These are phyloP conservation scores for Zosterops hypoxanthus DNA, from an alignment of 2,113 vertebrate species.

Conservation along the genomic window DNA sequence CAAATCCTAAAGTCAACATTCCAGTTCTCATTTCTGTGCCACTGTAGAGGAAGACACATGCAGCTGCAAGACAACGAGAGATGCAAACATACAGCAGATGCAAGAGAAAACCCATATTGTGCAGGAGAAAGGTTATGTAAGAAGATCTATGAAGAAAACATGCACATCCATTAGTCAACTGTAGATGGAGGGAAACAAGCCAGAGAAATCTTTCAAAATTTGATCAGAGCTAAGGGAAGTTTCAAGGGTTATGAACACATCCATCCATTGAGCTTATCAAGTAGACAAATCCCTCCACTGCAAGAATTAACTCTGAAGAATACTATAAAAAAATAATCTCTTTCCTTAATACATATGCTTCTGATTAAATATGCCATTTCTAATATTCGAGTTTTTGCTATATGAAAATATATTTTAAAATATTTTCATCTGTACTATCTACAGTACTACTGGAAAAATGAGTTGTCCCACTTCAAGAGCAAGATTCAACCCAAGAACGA, in stretches of 20 bases:
- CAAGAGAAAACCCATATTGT: fast-evolving
- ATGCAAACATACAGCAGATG: background rate
- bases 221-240: background rate
- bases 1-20: background rate
- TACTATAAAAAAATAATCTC: background rate
- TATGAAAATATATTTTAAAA: background rate
- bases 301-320: background rate
- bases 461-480: background rate
- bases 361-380: background rate
- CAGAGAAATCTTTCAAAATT: background rate
- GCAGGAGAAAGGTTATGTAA: background rate
- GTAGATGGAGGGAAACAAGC: background rate
- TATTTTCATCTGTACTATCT: background rate
- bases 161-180: background rate
- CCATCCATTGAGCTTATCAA: background rate
- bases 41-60: background rate
- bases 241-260: background rate
- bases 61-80: background rate
- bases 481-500: background rate
- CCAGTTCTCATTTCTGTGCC: background rate
- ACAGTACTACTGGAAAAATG: background rate
- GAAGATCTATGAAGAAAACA: background rate
- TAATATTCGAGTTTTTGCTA: background rate
- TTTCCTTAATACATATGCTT: background rate
- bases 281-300: background rate